A percentile compares a stretch with the other conserved stretches of the same genome.
Conservation (phyloP, 2,113 vertebrate genomes). For the Grantiella picta region DNA sequence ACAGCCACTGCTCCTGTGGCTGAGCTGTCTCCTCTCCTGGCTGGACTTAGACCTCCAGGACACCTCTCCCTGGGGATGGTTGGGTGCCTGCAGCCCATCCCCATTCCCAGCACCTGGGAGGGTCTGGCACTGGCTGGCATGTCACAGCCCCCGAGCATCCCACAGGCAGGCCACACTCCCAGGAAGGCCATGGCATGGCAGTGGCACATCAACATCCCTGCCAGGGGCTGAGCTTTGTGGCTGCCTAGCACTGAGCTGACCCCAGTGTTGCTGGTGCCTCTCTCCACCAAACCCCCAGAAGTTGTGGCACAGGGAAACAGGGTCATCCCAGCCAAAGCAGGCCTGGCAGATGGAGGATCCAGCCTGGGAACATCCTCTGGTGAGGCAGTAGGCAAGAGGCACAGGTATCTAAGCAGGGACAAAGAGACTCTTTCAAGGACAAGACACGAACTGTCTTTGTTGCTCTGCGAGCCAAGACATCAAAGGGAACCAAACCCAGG, state of each 20-base stretch:
- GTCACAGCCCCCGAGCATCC: neutral
- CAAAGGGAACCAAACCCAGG: neutral
- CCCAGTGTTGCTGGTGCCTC: neutral
- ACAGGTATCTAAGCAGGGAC: neutral
- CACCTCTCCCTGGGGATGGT: neutral
- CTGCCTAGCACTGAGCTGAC: neutral
- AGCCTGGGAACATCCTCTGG: neutral
- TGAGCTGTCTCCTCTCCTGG: neutral
- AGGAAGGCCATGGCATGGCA: neutral
- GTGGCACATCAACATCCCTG: fast-evolving
- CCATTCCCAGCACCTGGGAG: neutral
- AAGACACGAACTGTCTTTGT: neutral
- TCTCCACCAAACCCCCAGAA: neutral
- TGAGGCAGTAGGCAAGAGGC: neutral
- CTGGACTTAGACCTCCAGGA: neutral
- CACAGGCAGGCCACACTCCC: neutral
- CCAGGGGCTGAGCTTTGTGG: neutral
- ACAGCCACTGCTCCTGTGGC: fast-evolving
- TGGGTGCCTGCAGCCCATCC: neutral
- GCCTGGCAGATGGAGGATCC: neutral
- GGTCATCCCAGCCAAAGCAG: neutral
- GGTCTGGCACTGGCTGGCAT: neutral
- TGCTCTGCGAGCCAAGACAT: neutral
- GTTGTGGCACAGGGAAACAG: fast-evolving
- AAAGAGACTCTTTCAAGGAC: neutral